phyloP scores from a whole-genome alignment of 2,113 vertebrate genomes.

The Illadopsis cleaveri region DNA sequence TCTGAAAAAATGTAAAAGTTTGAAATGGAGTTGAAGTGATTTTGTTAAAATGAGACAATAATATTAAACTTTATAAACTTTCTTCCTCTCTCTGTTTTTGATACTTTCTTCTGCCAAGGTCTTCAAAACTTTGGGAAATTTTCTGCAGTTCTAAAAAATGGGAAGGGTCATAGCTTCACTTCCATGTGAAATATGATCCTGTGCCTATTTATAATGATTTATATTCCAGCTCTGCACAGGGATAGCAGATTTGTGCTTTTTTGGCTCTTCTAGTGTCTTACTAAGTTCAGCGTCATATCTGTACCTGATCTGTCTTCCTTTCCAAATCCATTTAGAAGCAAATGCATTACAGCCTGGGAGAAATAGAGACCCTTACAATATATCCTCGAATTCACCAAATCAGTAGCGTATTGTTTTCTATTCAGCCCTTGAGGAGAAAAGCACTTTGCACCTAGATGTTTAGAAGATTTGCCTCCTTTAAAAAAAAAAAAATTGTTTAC shows the following conservation, averaged over 20 bases:
- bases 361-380: neutral
- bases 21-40: neutral
- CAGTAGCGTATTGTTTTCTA: neutral
- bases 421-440: neutral
- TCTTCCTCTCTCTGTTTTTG: neutral
- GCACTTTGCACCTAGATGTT: neutral
- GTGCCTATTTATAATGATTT: neutral
- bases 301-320: neutral
- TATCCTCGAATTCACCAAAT: neutral
- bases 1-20: neutral
- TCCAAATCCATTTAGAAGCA: neutral
- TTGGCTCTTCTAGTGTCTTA: neutral
- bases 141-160: neutral
- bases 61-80: neutral
- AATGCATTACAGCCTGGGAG: neutral
- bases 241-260: neutral
- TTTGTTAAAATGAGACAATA: neutral
- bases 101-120: neutral
- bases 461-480: neutral
- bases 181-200: neutral
- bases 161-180: neutral
- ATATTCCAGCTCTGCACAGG: neutral
- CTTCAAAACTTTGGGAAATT: neutral
- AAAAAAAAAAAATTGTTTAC: neutral
- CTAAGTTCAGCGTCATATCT: neutral